A percentile compares a stretch with the other conserved stretches of the same genome.
Conservation (phyloP, 2,113 vertebrate species). For the Oriolus oriolus region DNA sequence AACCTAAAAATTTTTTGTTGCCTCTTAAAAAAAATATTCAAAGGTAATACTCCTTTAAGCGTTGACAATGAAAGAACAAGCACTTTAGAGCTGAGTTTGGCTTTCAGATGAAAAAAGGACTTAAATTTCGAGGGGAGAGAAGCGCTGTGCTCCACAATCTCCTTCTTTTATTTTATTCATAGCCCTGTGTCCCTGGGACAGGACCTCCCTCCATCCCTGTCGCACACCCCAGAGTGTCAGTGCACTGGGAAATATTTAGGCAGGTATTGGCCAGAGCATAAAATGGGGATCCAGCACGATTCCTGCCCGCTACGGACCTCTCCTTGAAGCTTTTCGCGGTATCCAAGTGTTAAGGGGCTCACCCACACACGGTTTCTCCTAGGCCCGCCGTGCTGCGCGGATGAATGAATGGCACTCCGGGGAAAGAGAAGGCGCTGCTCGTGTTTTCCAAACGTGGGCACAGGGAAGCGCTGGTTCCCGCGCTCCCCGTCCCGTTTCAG, state of each 20-base stretch:
- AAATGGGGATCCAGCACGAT: not conserved
- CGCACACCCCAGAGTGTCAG: not conserved
- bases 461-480: not conserved
- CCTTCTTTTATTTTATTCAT: not conserved
- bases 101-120: not conserved
- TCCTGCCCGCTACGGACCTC: accelerated
- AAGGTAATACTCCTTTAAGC: not conserved
- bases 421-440: not conserved
- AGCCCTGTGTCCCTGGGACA: not conserved
- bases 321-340: not conserved
- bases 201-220: not conserved
- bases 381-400: not conserved
- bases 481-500: not conserved
- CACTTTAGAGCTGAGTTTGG: not conserved
- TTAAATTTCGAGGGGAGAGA: not conserved
- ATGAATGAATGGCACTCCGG: not conserved
- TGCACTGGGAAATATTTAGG: not conserved
- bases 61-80: not conserved
- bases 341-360: not conserved
- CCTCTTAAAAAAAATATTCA: not conserved
- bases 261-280: not conserved
- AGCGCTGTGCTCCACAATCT: not conserved
- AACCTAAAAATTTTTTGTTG: not conserved
- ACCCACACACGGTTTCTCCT: not conserved
- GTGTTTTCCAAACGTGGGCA: not conserved